A percentile compares a stretch with the other conserved stretches of the same genome.
Conservation (phyloP, 2,113 vertebrate species). For the Sterrhoptilus dennistouni region DNA sequence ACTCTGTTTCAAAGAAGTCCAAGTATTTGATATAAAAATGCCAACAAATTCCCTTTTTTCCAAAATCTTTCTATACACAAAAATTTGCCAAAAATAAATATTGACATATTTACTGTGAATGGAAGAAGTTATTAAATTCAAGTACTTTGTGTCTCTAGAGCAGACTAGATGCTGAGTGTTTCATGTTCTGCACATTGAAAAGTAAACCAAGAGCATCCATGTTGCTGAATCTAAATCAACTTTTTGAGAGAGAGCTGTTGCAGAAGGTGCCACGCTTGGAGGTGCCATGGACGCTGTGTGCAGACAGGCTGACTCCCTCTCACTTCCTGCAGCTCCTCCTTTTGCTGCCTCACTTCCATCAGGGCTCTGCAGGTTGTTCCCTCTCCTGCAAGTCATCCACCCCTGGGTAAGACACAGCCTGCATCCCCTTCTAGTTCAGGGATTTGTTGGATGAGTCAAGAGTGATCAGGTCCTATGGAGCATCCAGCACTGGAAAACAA, state of each 20-base stretch:
- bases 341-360: neutral
- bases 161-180: neutral
- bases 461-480: neutral
- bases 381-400: neutral
- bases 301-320: neutral
- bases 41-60: neutral
- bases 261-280: neutral
- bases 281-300: neutral
- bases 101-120: neutral
- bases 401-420: neutral
- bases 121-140: neutral
- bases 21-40: neutral
- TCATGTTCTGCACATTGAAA: neutral
- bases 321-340: neutral
- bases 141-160: neutral
- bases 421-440: neutral
- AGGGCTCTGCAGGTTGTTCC: neutral
- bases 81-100: neutral
- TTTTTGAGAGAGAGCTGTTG: neutral
- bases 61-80: neutral
- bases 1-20: neutral
- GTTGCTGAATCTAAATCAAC: neutral
- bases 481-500: neutral
- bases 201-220: neutral
- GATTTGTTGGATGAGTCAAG: rapidly evolving